Percentiles rank a stretch among this genome's conserved stretches.
Evolutionary conservation across 1,140 invertebrate species (phyloP).

Genomic region (Drosophila leontia): DNA sequence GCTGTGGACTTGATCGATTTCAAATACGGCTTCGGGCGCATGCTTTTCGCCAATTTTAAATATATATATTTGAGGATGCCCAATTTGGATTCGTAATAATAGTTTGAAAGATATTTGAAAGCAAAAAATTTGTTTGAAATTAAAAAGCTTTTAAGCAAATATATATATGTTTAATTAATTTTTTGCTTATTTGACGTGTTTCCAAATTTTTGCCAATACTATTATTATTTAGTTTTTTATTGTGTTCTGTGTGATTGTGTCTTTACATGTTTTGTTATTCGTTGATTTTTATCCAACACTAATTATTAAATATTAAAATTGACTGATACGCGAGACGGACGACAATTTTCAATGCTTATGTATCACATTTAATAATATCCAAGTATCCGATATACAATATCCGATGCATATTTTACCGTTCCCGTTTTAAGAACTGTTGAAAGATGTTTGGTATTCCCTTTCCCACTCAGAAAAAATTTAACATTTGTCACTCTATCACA

Average conservation of each 20-base stretch:
- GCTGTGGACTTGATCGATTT: conserved; percentile 75
- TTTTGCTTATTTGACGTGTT: conserved; percentile 7
- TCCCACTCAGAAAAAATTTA: background rate
- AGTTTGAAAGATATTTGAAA: conserved; percentile 28
- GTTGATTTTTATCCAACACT: background rate
- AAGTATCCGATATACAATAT: conserved; percentile 2
- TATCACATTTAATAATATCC: background rate
- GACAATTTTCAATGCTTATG: background rate
- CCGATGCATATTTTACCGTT: background rate
- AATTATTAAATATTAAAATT: conserved; percentile 1
- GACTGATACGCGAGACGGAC: background rate
- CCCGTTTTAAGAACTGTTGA: background rate
- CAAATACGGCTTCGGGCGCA: conserved; percentile 75
- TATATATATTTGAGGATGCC: conserved; percentile 35
- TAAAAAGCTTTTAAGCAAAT: conserved; percentile 63
- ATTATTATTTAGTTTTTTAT: conserved; percentile 10
- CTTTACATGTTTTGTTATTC: conserved; percentile 13
- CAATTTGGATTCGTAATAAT: conserved; percentile 18
- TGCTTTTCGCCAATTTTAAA: conserved; percentile 68
- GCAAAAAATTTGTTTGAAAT: conserved; percentile 50
- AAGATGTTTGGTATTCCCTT: background rate
- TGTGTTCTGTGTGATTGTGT: conserved; percentile 25
- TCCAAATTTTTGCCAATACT: conserved; percentile 42
- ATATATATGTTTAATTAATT: conserved; percentile 25
- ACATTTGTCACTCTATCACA: background rate